A percentile compares a stretch with the other conserved stretches of the same genome.
These are phyloP conservation scores for Etheostoma cragini DNA, from an alignment of 2,113 vertebrate genomes.

Conservation along the genomic window DNA sequence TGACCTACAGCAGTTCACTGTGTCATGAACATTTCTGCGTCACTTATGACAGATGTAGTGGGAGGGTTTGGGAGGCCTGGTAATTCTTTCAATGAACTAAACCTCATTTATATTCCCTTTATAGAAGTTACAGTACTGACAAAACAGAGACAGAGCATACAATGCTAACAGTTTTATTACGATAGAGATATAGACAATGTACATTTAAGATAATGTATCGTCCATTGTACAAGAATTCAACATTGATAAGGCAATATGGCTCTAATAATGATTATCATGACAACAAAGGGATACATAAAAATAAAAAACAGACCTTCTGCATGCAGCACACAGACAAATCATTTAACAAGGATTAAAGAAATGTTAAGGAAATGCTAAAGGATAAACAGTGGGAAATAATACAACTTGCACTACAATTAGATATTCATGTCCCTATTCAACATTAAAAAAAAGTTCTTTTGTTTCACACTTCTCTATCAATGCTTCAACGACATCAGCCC, in stretches of 20 bases:
- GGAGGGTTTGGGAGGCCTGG: constrained; percentile 61
- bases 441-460: neutral
- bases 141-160: neutral
- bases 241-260: neutral
- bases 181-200: neutral
- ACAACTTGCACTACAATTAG: neutral
- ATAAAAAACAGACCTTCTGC: neutral
- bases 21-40: constrained; percentile 54
- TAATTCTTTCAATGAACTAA: constrained; percentile 73
- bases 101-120: constrained; percentile 51
- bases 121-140: neutral
- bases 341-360: neutral
- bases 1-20: constrained; percentile 46
- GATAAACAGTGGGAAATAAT: neutral
- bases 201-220: neutral
- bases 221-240: constrained; percentile 23
- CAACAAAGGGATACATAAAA: neutral
- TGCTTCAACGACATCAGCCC: neutral
- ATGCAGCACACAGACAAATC: neutral
- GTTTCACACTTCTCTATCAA: neutral
- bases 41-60: constrained; percentile 59
- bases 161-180: constrained; percentile 44
- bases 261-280: neutral
- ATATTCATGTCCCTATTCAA: neutral
- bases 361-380: neutral